Base-by-base conservation (phyloP, 2,797 vertebrate species). In the Sparidentex hasta region DNA sequence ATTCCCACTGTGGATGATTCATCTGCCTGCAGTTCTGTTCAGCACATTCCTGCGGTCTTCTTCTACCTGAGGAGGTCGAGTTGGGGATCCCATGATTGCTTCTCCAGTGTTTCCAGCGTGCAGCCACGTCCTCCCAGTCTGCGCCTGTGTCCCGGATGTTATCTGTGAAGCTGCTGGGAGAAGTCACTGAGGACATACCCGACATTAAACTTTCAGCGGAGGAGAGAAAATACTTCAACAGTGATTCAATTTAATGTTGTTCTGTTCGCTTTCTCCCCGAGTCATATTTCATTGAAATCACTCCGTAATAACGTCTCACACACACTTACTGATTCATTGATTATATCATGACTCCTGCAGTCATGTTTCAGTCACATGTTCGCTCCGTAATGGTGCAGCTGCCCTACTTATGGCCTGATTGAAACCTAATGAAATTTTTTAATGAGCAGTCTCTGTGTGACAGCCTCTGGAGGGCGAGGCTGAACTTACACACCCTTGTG, bases 381-480 rank as follows among this genome's bases (percentile, higher is more conserved):
- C 47, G 27, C 64, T 86, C 76, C 77, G 64, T 80, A 79, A 86
- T 74, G 58, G 78, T 76, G 79, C 69, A 74, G 82, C 83, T 80
- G 85, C 70, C 87, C 89, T 89, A 84, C 82, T 91, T 90, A 81
- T 87, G 74, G 80, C 69, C 82, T 84, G 90, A 92, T 88, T 91
- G 85, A 89, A 90, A 85, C 85, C 84, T 87, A 92, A 94, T 94
- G 87, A 89, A 90, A 90, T 89, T 71, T 90, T 93, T 88, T 89
- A 94, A 92, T 90, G 91, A 93, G 90, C 70, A 70, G 79, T 78
- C 67, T 84, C 68, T 73, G 62, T 84, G 54, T 85, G 83, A 78
- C 76, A 87, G 81, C 63, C 73, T 90, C 88, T 83, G 78, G 76
- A 89, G 88, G 81, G 71, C 21, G 11, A 75, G 50, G 57, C 81